Base-by-base conservation (phyloP, 2,797 vertebrate genomes). In the Tragopan temminckii region DNA sequence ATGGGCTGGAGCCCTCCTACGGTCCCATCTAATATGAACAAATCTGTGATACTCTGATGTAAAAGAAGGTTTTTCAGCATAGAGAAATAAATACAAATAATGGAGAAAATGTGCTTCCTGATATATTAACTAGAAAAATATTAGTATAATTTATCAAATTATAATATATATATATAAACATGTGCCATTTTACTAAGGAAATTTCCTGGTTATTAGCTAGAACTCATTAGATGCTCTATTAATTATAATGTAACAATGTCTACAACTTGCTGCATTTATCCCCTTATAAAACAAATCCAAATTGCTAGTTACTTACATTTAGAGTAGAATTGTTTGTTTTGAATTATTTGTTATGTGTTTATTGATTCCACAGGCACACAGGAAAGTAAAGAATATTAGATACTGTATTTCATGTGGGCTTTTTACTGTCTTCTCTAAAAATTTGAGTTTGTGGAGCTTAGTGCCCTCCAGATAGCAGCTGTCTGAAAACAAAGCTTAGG, bases 41-140 rank as follows among this genome's bases (percentile, higher is more conserved):
- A n/a, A 57, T 19, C 42, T 38, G 12, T 2, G 6, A 35, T 4
- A 9, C 33, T 5, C 8, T 3, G 4, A 63, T 9, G 7, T 11
- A 64, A 33, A 36, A 42, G 31, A 38, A 63, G 36, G n/a, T 33
- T 62, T 68, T 61, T 61, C 24, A 61, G 11, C 35, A 27, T 17
- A 61, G 58, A 61, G 16, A 61, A 12, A 38, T 18, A 61, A 61
- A 38, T 38, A 61, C 33, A 57, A 68, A 45, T 62, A 38, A 31
- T 5, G 57, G 33, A 59, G 16, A 18, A 80, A 40, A 25, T 20
- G 6, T 42, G n/a, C 35, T 59, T 36, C 25, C 25, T 46, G 43
- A 35, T 17, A 24, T 2, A 70, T 7, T 8, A 16, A 33, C 13
- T 45, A 27, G 43, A 35, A 66, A 63, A 80, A 50, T 2, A 42